Percentiles rank a stretch among this genome's conserved stretches.
Evolutionary conservation across 2,797 vertebrate species (phyloP).

Genomic region (Phataginus tricuspis): DNA sequence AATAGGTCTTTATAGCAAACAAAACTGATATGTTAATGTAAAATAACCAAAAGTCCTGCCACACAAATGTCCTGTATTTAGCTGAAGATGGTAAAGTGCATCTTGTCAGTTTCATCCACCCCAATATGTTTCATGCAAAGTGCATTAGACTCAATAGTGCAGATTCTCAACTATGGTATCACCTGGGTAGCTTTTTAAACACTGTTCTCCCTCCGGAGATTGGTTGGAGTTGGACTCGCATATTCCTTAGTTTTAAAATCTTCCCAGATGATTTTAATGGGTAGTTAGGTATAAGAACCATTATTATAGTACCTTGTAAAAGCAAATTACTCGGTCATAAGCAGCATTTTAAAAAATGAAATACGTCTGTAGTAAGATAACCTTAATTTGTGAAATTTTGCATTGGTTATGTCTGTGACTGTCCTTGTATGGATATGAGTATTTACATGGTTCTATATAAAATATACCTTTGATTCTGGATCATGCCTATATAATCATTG

Average conservation of each 20-base stretch:
- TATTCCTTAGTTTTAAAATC: background rate
- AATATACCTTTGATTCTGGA: constrained; percentile 13
- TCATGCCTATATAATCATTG: background rate
- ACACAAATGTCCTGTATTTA: background rate
- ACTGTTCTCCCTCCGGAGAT: background rate
- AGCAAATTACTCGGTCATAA: constrained; percentile 21
- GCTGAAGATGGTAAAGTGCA: background rate
- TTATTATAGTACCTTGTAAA: background rate
- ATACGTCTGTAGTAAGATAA: background rate
- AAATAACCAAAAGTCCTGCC: background rate
- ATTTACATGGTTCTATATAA: background rate
- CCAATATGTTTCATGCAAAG: background rate
- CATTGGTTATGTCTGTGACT: background rate
- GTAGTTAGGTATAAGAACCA: background rate
- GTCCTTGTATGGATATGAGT: background rate
- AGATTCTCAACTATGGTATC: background rate
- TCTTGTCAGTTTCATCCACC: background rate
- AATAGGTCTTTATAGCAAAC: background rate
- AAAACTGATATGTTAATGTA: background rate
- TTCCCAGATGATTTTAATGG: background rate
- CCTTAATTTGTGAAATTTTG: constrained; percentile 17
- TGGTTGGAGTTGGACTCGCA: background rate
- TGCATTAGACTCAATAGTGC: background rate
- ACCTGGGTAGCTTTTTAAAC: background rate
- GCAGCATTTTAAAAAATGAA: background rate